Base-by-base conservation (phyloP, 2,888 invertebrate genomes). In the Polyommatus icarus region DNA sequence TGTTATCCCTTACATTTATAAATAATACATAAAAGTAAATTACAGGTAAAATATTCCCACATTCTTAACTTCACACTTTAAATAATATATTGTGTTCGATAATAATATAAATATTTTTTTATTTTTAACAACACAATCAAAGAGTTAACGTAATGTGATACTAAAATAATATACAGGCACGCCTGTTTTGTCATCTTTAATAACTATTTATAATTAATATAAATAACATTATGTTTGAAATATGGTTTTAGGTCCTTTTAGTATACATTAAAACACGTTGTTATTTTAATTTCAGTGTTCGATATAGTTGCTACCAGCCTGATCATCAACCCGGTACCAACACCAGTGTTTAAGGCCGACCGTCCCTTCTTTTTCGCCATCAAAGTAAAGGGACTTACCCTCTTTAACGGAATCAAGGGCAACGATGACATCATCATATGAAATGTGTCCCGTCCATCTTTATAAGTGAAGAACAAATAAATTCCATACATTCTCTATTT, bases 341-440 rank as follows among this genome's bases (percentile, higher is more conserved):
- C 71, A 71, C 80, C 78, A 73, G 77, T 71, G 18, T 84, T 87
- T 76, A 54, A 78, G 3, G 83, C 81, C 1, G 78, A 86, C 78
- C 84, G 80, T 76, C 85, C 85, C 54, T 86, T 87, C 79, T 83
- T 83, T 76, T 86, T 80, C 78, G 79, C 77, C 15, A 76, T 87
- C 4, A 82, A 78, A 77, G 24, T 82, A 20, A 78, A 78, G 20
- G 78, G 79, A 15, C 59, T 72, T 8, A 8, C 72, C 20, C 76
- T 76, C 36, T 77, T 54, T 76, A 76, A 61, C 24, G 76, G 76
- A 46, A 20, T 76, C 20, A 67, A 67, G 67, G 7, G 15, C 29
- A 67, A 67, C 6, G 67, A 67, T 67, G 29, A 67, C 67, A 18
- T 29, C 3, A 67, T 67, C 24, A 0, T 15, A 32, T 67, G 7